Percentiles rank a stretch among this genome's conserved stretches.
phyloP scores from a whole-genome alignment of 2,797 vertebrate genomes.

The Sarcoramphus papa region DNA sequence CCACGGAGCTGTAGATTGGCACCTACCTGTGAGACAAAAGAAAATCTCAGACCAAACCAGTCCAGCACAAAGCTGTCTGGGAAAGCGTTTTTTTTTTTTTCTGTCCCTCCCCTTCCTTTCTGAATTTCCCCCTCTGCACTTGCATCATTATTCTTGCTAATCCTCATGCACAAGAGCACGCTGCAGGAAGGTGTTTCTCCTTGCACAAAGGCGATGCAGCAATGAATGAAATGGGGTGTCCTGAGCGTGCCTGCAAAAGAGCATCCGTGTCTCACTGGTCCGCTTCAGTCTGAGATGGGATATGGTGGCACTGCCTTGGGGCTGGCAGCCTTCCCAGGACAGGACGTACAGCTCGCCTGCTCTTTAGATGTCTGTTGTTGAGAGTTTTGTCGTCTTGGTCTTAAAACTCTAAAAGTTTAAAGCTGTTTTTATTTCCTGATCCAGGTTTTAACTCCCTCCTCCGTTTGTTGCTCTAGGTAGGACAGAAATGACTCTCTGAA shows the following conservation, averaged over 20 bases:
- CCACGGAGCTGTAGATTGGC: neutral
- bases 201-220: neutral
- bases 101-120: neutral
- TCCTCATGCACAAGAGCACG: accelerated
- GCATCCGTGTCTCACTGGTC: too few relatives aligned
- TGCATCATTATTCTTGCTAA: neutral
- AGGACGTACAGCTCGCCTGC: neutral
- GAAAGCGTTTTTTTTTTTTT: neutral
- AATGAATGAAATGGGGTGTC: neutral
- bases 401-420: neutral
- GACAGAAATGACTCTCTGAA: neutral
- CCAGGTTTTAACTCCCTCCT: neutral
- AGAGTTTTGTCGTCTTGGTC: neutral
- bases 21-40: neutral
- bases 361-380: neutral
- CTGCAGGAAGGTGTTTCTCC: neutral
- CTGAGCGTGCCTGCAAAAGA: neutral
- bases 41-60: neutral
- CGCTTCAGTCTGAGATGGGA: neutral
- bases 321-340: neutral
- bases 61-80: neutral
- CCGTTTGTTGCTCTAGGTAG: neutral
- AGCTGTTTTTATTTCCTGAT: neutral
- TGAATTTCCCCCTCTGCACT: neutral
- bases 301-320: neutral